A percentile compares a stretch with the other conserved stretches of the same genome.
Evolutionary conservation across 2,113 vertebrate species (phyloP).

Genomic region (Larimichthys polyactis): DNA sequence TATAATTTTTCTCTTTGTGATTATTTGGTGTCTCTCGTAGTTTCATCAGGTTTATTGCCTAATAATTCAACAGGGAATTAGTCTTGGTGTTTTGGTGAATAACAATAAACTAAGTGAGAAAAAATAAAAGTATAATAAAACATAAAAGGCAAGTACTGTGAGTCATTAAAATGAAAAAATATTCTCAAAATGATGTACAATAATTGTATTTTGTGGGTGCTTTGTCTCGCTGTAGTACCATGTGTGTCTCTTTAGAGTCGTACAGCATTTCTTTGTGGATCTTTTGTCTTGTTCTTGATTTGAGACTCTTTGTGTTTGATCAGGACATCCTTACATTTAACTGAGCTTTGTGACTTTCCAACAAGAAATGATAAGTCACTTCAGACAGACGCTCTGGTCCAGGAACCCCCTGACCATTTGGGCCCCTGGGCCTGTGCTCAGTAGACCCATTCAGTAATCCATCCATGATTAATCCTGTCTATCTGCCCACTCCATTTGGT

Average conservation of each 20-base stretch:
- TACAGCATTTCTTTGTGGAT: not conserved
- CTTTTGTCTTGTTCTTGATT: not conserved
- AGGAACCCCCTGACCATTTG: not conserved
- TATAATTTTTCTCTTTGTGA: not conserved
- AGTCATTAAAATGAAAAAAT: too few species aligned
- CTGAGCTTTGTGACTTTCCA: not conserved
- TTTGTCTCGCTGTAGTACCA: not conserved
- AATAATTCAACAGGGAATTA: too few species aligned
- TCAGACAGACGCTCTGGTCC: not conserved
- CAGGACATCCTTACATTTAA: not conserved
- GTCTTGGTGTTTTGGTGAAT: too few species aligned
- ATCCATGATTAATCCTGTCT: slow-evolving; percentile 28
- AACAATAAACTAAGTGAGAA: too few species aligned
- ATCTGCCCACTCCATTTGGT: slow-evolving; percentile 17
- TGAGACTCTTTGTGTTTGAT: not conserved
- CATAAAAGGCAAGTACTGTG: too few species aligned
- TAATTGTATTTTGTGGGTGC: not conserved
- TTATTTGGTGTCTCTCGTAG: not conserved
- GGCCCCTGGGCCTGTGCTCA: not conserved
- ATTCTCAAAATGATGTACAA: too few species aligned
- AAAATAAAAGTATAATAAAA: too few species aligned
- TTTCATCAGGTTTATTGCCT: too few species aligned
- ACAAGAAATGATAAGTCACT: not conserved
- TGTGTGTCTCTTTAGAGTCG: too few species aligned
- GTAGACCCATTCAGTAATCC: not conserved